Conservation (phyloP, 2,888 invertebrate genomes). For the Iselma pallidipennis region DNA sequence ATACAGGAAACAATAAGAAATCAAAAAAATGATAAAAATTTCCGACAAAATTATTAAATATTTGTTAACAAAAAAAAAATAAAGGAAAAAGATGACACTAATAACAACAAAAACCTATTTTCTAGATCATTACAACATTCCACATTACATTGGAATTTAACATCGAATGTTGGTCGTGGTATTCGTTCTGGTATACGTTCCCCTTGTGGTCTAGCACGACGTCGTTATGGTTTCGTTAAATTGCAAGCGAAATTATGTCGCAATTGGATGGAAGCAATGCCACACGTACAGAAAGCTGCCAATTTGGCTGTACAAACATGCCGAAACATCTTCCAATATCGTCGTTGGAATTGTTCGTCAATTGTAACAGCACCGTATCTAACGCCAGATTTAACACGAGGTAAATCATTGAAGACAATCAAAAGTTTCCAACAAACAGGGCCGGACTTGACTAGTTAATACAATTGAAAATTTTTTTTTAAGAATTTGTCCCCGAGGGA, state of each 20-base stretch:
- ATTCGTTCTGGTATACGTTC: slow-evolving; percentile 49
- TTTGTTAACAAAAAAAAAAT: not conserved
- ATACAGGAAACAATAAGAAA: slow-evolving; percentile 28
- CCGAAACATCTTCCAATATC: slow-evolving; percentile 69
- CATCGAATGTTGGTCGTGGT: slow-evolving; percentile 45
- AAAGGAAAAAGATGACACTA: not conserved
- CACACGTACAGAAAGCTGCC: slow-evolving; percentile 75
- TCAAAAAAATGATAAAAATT: not conserved
- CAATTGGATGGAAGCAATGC: slow-evolving; percentile 71
- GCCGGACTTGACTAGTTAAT: not conserved
- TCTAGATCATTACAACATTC: slow-evolving; percentile 53
- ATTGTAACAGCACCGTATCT: slow-evolving; percentile 71
- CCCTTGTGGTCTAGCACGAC: slow-evolving; percentile 49
- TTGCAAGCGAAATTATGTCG: slow-evolving; percentile 69
- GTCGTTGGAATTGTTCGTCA: slow-evolving; percentile 85
- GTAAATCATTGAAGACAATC: slow-evolving; percentile 57
- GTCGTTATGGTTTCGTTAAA: slow-evolving; percentile 60
- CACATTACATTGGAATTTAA: slow-evolving; percentile 50
- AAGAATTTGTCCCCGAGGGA: not conserved
- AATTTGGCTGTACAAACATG: slow-evolving; percentile 70
- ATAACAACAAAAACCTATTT: not conserved
- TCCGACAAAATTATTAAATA: not conserved
- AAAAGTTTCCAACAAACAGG: not conserved
- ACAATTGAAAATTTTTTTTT: not conserved
- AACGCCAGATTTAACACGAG: slow-evolving; percentile 77